A percentile compares a stretch with the other conserved stretches of the same genome.
phyloP scores from a whole-genome alignment of 2,113 vertebrate species.

The Fulmarus glacialis region DNA sequence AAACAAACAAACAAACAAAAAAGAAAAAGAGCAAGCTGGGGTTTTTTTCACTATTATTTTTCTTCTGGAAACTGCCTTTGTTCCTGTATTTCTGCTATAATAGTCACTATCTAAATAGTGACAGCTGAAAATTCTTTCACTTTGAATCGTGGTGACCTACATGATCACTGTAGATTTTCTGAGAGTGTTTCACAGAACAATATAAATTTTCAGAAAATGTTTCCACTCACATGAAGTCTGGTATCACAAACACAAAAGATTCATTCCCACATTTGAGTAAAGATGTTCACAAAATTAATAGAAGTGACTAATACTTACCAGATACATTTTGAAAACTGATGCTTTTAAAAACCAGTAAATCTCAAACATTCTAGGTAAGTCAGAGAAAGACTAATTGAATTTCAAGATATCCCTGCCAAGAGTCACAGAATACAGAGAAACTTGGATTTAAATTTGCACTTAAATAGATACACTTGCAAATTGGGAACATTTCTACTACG shows the following conservation, averaged over 20 bases:
- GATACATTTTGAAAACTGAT: neutral
- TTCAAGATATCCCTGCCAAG: neutral
- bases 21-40: fast-evolving
- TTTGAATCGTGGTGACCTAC: neutral
- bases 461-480: neutral
- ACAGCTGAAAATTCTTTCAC: neutral
- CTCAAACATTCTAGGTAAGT: neutral
- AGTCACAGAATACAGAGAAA: neutral
- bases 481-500: neutral
- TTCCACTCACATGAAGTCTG: neutral
- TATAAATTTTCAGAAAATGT: neutral
- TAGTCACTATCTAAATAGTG: neutral
- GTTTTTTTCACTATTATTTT: neutral
- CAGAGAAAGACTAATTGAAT: neutral
- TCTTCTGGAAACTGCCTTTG: neutral
- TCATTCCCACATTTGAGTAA: neutral
- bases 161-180: neutral
- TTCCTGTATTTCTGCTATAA: neutral
- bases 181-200: neutral
- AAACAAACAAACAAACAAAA: neutral
- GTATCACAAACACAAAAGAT: neutral
- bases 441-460: neutral
- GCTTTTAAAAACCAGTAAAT: neutral
- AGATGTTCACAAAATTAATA: neutral
- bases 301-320: neutral